Base-by-base conservation (phyloP, 2,888 invertebrate species). In the Caenorhabditis doughertyi region DNA sequence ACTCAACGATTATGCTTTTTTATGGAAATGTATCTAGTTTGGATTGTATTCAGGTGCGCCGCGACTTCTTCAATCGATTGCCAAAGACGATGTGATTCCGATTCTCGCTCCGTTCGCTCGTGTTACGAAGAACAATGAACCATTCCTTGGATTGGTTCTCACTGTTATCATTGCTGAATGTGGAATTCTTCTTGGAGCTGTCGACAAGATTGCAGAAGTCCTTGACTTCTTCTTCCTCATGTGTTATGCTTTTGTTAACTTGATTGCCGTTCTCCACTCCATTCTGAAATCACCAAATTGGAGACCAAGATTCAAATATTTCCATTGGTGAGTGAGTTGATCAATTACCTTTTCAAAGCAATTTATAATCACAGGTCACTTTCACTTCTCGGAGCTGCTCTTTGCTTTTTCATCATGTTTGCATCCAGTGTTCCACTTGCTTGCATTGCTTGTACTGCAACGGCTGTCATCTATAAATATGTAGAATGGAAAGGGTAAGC, bases 221-320 rank as follows among this genome's bases (percentile, higher is more conserved):
- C 86, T 92, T 53, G 91, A 92, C 79, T 92, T 92, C 83, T 99
- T 99, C 94, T 99, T 99, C 94, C 95, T 99, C 87, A 99, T 99
- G 98, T 99, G 99, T 93, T 99, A 99, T 93, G 98, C 98, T 39
- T 99, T 99, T 93, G 98, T 99, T 23, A 99, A 99, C 93, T 94
- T 99, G 85, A 99, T 99, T 56, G 99, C 98, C 93, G 97, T 97
- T 68, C 94, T 99, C 64, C 99, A 99, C 93, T 98, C 99, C 0
- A 93, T 99, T 16, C 93, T 99, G 67, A 92, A 92, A 29, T 96
- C 98, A 23, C 99, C 99, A 8, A 98, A 97, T 93, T 99, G 99
- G 99, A 94, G 99, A 85, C 99, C 99, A 0, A 94, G 99, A 84
- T 99, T 99, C 93, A 96, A 95, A 93, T 98, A 96, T 92, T 99